Percentiles rank a stretch among this genome's conserved stretches.
Conservation (phyloP, 2,888 invertebrate genomes). For the Augiades crinisus region DNA sequence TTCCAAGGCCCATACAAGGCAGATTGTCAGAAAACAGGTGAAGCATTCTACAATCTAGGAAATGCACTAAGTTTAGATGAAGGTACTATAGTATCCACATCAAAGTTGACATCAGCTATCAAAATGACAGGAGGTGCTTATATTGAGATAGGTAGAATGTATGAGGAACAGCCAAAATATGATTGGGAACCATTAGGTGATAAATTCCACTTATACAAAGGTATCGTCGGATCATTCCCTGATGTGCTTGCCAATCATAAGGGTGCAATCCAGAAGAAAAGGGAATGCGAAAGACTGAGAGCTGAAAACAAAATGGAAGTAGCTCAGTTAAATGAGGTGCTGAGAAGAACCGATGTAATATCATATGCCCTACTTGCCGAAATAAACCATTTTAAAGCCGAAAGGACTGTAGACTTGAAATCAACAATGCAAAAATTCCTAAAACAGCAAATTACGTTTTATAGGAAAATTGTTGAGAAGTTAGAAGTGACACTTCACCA, state of each 20-base stretch:
- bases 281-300: constrained; percentile 91
- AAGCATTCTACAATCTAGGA: constrained; percentile 92
- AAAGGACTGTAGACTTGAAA: constrained; percentile 92
- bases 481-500: constrained; percentile 82
- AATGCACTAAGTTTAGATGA: constrained; percentile 91
- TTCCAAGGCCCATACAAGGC: constrained; percentile 92
- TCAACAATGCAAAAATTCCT: constrained; percentile 93
- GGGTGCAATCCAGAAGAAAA: constrained; percentile 93
- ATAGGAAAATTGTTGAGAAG: constrained; percentile 90
- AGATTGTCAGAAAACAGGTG: constrained; percentile 95
- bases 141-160: constrained; percentile 93
- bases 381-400: constrained; percentile 94
- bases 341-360: constrained; percentile 93
- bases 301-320: constrained; percentile 92
- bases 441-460: constrained; percentile 94
- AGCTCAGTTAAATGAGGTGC: constrained; percentile 89
- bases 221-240: constrained; percentile 94
- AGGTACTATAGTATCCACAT: constrained; percentile 82
- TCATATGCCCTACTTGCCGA: constrained; percentile 97
- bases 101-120: constrained; percentile 88
- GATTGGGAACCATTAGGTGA: constrained; percentile 96
- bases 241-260: constrained; percentile 95
- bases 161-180: constrained; percentile 93
- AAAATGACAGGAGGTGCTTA: constrained; percentile 94
- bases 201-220: constrained; percentile 96